phyloP scores from a whole-genome alignment of 2,888 invertebrate species.

The Thysanoteuthis rhombus region DNA sequence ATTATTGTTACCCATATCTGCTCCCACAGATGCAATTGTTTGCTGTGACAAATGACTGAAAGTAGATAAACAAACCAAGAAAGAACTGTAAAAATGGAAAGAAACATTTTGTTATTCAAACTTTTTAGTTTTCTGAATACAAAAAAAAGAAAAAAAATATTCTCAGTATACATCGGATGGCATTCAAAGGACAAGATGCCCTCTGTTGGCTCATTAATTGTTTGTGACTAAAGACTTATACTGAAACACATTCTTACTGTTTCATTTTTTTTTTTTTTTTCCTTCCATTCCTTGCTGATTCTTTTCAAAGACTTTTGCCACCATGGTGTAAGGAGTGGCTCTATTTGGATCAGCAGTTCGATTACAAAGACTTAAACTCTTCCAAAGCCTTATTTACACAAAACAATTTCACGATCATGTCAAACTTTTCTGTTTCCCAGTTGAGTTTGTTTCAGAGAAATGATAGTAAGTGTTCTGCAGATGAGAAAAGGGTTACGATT shows the following conservation, averaged over 20 bases:
- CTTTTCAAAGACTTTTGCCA: background rate
- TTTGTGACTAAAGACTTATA: background rate
- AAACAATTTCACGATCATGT: background rate
- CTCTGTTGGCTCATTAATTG: background rate
- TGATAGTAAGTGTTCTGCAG: background rate
- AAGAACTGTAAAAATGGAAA: background rate
- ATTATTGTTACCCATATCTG: background rate
- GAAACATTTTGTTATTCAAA: background rate
- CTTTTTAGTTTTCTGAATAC: background rate
- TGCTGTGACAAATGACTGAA: background rate
- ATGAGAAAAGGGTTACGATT: background rate
- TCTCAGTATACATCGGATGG: background rate
- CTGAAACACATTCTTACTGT: background rate
- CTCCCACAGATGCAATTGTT: background rate
- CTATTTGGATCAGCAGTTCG: background rate
- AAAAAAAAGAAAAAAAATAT: background rate
- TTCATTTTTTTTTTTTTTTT: background rate
- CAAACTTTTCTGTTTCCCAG: background rate
- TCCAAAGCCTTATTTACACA: conserved; percentile 12
- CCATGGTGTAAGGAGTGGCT: background rate
- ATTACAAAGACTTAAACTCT: background rate
- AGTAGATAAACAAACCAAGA: background rate
- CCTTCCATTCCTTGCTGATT: background rate
- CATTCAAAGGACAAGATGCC: background rate
- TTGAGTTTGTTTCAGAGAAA: background rate